A percentile compares a stretch with the other conserved stretches of the same genome.
These are phyloP conservation scores for Caenorhabditis remanei DNA, from an alignment of 1,140 invertebrate species.

Conservation along the genomic window DNA sequence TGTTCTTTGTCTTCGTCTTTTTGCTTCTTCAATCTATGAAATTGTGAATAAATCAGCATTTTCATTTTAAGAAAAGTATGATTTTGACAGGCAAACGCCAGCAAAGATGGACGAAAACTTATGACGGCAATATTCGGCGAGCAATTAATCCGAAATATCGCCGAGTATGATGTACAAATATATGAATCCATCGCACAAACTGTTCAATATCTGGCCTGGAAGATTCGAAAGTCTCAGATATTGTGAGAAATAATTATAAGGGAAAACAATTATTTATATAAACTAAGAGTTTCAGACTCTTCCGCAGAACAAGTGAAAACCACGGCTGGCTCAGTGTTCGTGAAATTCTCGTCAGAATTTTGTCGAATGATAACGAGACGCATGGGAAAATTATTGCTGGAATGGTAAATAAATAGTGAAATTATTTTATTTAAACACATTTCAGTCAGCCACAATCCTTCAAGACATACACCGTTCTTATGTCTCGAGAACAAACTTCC, in stretches of 20 bases:
- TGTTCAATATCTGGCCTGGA: neutral
- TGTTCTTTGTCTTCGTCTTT: constrained; percentile 5
- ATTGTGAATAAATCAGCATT: neutral
- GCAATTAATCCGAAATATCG: neutral
- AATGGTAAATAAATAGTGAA: neutral
- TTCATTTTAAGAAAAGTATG: neutral
- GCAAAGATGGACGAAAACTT: neutral
- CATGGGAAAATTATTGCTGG: neutral
- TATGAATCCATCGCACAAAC: neutral
- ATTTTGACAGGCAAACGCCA: neutral
- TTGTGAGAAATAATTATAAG: neutral
- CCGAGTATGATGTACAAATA: neutral
- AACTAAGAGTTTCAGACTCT: neutral
- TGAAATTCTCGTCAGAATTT: neutral
- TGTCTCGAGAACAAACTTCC: neutral
- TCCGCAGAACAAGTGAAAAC: neutral
- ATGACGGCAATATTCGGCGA: neutral
- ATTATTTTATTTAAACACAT: neutral
- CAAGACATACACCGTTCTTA: neutral
- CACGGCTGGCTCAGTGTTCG: neutral
- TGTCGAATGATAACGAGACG: neutral
- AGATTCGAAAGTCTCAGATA: neutral
- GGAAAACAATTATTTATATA: neutral
- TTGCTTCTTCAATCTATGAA: neutral
- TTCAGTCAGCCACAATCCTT: constrained; percentile 3